These are phyloP conservation scores for Eubasilissa splendida DNA, from an alignment of 2,888 invertebrate genomes.

Conservation along the genomic window DNA sequence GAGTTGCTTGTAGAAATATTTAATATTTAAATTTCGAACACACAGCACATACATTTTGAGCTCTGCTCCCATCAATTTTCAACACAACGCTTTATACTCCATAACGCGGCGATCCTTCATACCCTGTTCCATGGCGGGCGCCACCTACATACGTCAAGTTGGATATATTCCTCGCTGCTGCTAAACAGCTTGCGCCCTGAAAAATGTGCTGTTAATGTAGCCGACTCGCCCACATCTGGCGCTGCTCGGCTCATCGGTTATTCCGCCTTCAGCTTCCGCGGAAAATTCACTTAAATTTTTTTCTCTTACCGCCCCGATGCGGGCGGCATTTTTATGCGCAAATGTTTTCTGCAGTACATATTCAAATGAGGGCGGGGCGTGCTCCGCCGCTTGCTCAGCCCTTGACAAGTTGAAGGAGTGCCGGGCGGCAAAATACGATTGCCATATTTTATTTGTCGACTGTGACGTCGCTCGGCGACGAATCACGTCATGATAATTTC, in stretches of 20 bases:
- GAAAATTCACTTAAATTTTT: conserved; percentile 25
- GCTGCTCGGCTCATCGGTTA: conserved; percentile 41
- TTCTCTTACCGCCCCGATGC: conserved; percentile 42
- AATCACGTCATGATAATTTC: too few relatives aligned
- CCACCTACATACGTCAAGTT: background rate
- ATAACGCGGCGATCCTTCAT: background rate
- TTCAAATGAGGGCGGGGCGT: conserved; percentile 47
- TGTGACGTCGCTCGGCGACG: too few relatives aligned
- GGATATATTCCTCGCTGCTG: too few relatives aligned
- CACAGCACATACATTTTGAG: background rate
- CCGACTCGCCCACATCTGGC: too few relatives aligned
- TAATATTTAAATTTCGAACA: too few relatives aligned
- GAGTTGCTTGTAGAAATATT: too few relatives aligned
- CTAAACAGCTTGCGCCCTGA: too few relatives aligned
- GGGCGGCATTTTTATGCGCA: conserved; percentile 41
- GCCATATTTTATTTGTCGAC: background rate
- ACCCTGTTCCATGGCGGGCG: background rate
- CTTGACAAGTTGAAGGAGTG: conserved; percentile 7
- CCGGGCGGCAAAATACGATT: background rate
- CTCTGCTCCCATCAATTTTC: background rate
- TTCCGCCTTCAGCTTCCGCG: conserved; percentile 15
- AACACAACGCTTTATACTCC: background rate
- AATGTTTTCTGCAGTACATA: conserved; percentile 46
- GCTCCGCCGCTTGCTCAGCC: background rate
- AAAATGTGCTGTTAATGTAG: too few relatives aligned